Percentiles rank a stretch among this genome's conserved stretches.
These are phyloP conservation scores for Clarias batrachus DNA, from an alignment of 2,113 vertebrate genomes.

Conservation along the genomic window DNA sequence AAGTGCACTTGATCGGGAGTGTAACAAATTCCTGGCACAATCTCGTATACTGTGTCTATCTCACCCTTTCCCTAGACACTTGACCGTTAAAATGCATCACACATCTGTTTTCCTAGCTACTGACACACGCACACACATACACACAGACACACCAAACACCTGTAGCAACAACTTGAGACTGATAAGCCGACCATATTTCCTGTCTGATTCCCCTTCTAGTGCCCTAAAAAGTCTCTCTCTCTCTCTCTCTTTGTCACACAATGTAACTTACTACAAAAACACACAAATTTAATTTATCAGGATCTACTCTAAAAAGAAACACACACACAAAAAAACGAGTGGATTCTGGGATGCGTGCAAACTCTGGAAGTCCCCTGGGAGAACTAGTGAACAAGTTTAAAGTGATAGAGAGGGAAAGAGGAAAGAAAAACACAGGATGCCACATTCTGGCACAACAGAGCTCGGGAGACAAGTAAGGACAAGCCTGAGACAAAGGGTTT, in stretches of 20 bases:
- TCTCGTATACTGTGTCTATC: neutral
- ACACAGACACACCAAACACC: neutral
- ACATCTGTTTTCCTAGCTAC: neutral
- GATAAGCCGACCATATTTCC: neutral
- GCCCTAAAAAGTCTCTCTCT: neutral
- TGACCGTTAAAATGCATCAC: neutral
- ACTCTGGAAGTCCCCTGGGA: neutral
- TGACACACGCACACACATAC: neutral
- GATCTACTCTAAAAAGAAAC: no score
- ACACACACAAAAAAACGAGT: no score
- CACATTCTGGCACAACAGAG: conserved; percentile 59
- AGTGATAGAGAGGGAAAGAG: neutral
- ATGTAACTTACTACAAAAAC: neutral
- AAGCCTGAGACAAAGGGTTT: conserved; percentile 64
- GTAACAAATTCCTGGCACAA: neutral
- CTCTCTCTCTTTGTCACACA: neutral
- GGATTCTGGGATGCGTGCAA: neutral
- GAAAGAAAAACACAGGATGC: conserved; percentile 67
- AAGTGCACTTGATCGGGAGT: neutral
- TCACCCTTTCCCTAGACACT: neutral
- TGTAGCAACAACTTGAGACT: neutral
- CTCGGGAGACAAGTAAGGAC: conserved; percentile 65
- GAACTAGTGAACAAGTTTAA: neutral
- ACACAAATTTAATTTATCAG: no score
- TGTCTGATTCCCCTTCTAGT: neutral